phyloP scores from a whole-genome alignment of 2,888 invertebrate genomes.

The Autographa gamma region DNA sequence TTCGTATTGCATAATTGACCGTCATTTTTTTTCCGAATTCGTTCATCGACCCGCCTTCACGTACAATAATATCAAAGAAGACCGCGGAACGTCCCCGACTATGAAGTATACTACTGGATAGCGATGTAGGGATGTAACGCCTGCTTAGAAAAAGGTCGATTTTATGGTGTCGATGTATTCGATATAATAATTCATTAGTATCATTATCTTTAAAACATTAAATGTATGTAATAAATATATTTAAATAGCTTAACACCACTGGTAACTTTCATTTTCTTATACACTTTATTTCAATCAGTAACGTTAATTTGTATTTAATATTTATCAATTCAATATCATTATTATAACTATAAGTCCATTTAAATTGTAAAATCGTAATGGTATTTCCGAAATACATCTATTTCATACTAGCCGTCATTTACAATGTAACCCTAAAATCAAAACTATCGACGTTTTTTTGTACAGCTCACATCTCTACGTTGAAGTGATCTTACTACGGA shows the following conservation, averaged over 20 bases:
- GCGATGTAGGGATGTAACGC: conserved; percentile 50
- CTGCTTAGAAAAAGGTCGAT: conserved; percentile 45
- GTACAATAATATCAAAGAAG: conserved; percentile 75
- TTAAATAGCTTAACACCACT: no score
- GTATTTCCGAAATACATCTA: background rate
- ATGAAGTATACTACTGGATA: conserved; percentile 77
- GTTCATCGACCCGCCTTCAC: conserved; percentile 77
- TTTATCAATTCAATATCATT: background rate
- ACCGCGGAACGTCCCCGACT: conserved; percentile 77
- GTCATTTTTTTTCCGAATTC: conserved; percentile 71
- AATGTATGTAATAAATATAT: no score
- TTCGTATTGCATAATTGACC: conserved; percentile 68
- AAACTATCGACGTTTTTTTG: conserved; percentile 32
- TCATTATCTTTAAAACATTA: no score
- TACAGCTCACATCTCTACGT: conserved; percentile 50
- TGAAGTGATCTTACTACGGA: conserved; percentile 84
- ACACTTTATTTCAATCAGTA: background rate
- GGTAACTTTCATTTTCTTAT: no score
- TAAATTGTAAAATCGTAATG: no score
- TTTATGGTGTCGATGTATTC: conserved; percentile 17
- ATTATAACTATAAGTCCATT: background rate
- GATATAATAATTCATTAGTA: no score
- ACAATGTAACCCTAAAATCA: background rate
- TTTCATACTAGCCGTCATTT: background rate
- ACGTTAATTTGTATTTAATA: background rate